Evolutionary conservation across 1,140 invertebrate species (phyloP).

Genomic region (Cydia amplana): DNA sequence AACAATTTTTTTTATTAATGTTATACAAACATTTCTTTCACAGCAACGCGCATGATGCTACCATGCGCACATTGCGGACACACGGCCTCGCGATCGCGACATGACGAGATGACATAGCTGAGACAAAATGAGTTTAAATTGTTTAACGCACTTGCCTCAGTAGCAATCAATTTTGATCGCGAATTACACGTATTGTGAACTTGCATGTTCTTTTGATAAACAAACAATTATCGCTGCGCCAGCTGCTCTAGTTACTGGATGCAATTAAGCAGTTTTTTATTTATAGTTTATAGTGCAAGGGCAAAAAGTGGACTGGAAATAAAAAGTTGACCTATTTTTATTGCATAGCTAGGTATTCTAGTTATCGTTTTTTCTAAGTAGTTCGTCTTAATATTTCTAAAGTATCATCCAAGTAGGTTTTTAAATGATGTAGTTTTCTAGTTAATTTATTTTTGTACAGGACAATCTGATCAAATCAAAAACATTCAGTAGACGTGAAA

Average conservation of each 20-base stretch:
- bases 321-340: background rate
- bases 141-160: background rate
- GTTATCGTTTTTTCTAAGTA: background rate
- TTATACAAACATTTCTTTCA: too few relatives aligned
- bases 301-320: background rate
- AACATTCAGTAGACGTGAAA: too few relatives aligned
- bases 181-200: background rate
- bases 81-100: background rate
- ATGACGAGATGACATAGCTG: background rate
- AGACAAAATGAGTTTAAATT: conserved; percentile 10
- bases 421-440: too few relatives aligned
- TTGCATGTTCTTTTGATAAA: conserved; percentile 2
- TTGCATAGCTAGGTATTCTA: background rate
- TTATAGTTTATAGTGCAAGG: background rate
- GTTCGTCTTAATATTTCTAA: background rate
- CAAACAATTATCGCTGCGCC: conserved; percentile 13
- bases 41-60: too few relatives aligned
- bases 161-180: background rate
- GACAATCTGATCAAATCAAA: too few relatives aligned
- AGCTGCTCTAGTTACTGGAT: conserved; percentile 1
- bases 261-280: conserved; percentile 6
- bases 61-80: too few relatives aligned
- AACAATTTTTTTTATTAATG: too few relatives aligned
- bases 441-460: too few relatives aligned
- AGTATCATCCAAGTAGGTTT: background rate